These are phyloP conservation scores for Drosophila pseudotakahashii DNA, from an alignment of 2,888 invertebrate genomes.

Conservation along the genomic window DNA sequence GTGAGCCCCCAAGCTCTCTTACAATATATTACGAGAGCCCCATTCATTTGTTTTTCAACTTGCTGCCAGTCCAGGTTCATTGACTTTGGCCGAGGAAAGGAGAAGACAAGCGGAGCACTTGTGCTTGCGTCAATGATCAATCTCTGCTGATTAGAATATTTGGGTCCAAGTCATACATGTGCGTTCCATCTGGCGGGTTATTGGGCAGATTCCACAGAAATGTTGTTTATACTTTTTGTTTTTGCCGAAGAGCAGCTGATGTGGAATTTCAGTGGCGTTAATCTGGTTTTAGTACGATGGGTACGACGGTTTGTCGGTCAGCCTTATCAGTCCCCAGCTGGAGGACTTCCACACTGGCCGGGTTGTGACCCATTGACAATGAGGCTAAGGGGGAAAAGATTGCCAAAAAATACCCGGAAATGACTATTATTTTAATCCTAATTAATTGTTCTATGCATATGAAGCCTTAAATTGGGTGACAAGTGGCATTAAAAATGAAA, in stretches of 20 bases:
- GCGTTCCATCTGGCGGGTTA: slow-evolving; percentile 38
- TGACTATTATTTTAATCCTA: not conserved
- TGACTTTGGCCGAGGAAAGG: slow-evolving; percentile 46
- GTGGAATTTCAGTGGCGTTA: slow-evolving; percentile 8
- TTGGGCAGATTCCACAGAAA: slow-evolving; percentile 30
- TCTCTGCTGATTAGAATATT: slow-evolving; percentile 33
- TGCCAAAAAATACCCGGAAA: slow-evolving; percentile 17
- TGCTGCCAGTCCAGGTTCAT: slow-evolving; percentile 54
- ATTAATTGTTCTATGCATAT: not conserved
- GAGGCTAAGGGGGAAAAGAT: slow-evolving; percentile 6
- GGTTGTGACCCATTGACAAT: slow-evolving; percentile 17
- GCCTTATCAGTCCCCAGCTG: slow-evolving; percentile 14
- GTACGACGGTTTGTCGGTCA: slow-evolving; percentile 9
- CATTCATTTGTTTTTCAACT: slow-evolving; percentile 36
- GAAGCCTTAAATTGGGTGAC: not conserved
- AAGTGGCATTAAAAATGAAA: not conserved
- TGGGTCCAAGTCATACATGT: slow-evolving; percentile 13
- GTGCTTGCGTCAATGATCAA: slow-evolving; percentile 63
- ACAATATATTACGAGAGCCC: slow-evolving; percentile 38
- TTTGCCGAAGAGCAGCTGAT: slow-evolving; percentile 31
- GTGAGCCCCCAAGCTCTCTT: too few species aligned
- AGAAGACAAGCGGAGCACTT: slow-evolving; percentile 4
- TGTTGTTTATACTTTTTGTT: slow-evolving; percentile 24
- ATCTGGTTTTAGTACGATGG: slow-evolving; percentile 4
- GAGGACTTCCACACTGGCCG: slow-evolving; percentile 17